A percentile compares a stretch with the other conserved stretches of the same genome.
Conservation (phyloP, 2,113 vertebrate species). For the Cebidichthys violaceus region DNA sequence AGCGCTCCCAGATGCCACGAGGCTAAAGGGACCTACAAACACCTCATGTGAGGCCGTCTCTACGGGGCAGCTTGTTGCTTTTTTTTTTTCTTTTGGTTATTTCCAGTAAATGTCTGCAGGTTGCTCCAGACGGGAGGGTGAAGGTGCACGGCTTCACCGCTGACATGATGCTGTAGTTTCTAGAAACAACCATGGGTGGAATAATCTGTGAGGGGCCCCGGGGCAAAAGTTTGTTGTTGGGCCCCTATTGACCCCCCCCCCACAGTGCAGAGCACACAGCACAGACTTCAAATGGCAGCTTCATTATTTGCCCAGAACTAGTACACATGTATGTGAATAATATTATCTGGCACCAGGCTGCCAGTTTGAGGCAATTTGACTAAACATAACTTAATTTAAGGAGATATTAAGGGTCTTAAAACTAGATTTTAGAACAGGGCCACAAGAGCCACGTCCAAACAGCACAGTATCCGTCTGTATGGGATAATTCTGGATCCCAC, state of each 20-base stretch:
- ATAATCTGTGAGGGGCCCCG: not conserved
- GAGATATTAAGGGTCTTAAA: not conserved
- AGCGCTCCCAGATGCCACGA: slow-evolving; percentile 70
- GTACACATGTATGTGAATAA: not conserved
- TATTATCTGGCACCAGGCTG: not conserved
- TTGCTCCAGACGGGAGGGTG: slow-evolving; percentile 22
- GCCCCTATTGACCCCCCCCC: not conserved
- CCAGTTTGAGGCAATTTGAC: not conserved
- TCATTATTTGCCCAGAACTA: not conserved
- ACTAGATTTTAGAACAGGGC: not conserved
- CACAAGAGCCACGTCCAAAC: not conserved
- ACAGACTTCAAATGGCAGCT: not conserved
- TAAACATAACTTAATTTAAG: not conserved
- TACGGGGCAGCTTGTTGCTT: slow-evolving; percentile 34
- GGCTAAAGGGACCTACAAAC: slow-evolving; percentile 73
- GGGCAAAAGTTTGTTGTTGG: slow-evolving; percentile 9
- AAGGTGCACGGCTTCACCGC: slow-evolving; percentile 19
- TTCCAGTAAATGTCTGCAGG: slow-evolving; percentile 64
- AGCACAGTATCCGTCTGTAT: not conserved
- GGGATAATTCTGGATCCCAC: not conserved
- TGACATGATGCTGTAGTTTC: not conserved
- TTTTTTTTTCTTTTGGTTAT: slow-evolving; percentile 26
- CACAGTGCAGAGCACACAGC: slow-evolving; percentile 1
- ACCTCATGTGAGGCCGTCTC: slow-evolving; percentile 62
- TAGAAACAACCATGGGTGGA: not conserved